Base-by-base conservation (phyloP, 2,797 vertebrate genomes). In the Triplophysa bombifrons region DNA sequence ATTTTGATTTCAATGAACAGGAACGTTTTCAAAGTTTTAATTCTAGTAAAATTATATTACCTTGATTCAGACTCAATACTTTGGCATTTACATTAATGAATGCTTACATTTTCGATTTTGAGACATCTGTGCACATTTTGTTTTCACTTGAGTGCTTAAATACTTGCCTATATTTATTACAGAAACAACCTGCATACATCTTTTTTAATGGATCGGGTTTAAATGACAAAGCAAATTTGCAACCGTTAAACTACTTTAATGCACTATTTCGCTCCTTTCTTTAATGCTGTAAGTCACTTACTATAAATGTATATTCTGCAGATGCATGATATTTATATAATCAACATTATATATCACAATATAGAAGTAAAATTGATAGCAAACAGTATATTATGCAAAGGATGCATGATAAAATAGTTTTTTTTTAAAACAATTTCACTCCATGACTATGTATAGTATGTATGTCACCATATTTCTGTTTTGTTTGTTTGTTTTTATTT, bases 401-500 rank as follows among this genome's bases (percentile, higher is more conserved):
- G 6, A 2, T 38, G 48, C 72, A 53, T 53, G 61, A 41, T 65
- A 4, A 5, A 30, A 56, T 11, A n/a, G n/a, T 14, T 14, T 8
- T 20, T 19, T 74, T 38, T 38, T 30, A 13, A 16, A 55, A 53
- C 65, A 63, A 6, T 58, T 27, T 70, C 66, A 51, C n/a, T 0
- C 3, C 25, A 50, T 25, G 56, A 72, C 56, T 79, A 12, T 80
- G 44, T 72, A 74, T 76, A n/a, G 14, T 69, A 19, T 80, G 30
- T 85, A 55, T 78, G 69, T 76, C 66, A 51, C 48, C 56, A 71
- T 68, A 46, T 55, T n/a, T 58, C 22, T 80, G 30, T 79, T 71
- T 48, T 82, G 38, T 63, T 70, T 78, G 20, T 75, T 10, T 78
- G 56, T 80, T 65, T 84, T 78, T 74, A 60, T 69, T 67, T 72